A percentile compares a stretch with the other conserved stretches of the same genome.
Evolutionary conservation across 2,797 vertebrate genomes (phyloP).

Genomic region (Cossypha heuglini): DNA sequence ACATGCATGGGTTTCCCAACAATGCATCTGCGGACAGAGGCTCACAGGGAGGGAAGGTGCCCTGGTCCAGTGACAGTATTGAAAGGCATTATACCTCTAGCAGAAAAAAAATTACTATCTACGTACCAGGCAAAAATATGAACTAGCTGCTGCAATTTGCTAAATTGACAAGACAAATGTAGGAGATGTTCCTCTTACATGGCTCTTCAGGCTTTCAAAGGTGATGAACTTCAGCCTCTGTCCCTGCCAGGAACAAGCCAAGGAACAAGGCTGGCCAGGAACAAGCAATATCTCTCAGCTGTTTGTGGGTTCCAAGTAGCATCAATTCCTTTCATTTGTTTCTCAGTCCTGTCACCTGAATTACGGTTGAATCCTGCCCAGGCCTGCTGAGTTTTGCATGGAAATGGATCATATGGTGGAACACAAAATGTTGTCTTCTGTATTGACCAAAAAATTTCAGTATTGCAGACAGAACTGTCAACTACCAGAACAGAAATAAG

Average conservation of each 20-base stretch:
- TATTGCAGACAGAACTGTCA: not conserved
- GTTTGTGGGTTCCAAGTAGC: not conserved
- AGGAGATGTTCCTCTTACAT: not conserved
- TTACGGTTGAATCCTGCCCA: not conserved
- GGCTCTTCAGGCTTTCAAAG: not conserved
- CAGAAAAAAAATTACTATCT: not conserved
- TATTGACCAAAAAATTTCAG: not conserved
- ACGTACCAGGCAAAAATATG: not conserved
- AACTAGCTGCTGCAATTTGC: not conserved
- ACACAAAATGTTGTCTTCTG: not conserved
- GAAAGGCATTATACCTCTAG: not conserved
- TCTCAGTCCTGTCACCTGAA: not conserved
- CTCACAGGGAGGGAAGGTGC: not conserved
- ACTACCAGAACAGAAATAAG: not conserved
- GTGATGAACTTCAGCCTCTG: not conserved
- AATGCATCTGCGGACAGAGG: not conserved
- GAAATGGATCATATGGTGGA: not conserved
- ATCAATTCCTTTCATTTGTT: not conserved
- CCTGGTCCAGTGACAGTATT: not conserved
- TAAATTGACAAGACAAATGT: not conserved
- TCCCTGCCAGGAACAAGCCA: not conserved
- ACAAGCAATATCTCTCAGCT: not conserved
- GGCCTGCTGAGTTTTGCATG: not conserved
- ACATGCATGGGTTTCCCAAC: accelerated
- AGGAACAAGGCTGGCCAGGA: not conserved